phyloP scores from a whole-genome alignment of 2,888 invertebrate species.

The Coleophora deauratella region DNA sequence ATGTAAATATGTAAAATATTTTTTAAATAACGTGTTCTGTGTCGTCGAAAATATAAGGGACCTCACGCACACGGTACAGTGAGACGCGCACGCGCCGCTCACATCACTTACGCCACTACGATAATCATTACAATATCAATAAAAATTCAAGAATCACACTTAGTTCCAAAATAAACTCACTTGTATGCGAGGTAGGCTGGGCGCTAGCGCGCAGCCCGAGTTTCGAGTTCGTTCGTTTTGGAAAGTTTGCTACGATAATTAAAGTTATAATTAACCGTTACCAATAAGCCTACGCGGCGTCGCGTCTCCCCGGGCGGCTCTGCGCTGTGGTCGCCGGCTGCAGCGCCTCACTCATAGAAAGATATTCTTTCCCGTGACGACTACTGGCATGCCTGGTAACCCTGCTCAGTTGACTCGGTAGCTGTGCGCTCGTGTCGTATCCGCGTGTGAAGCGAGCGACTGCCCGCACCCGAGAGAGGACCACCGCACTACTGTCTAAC shows the following conservation, averaged over 20 bases:
- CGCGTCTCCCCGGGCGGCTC: slow-evolving; percentile 62
- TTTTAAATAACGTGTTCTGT: slow-evolving; percentile 69
- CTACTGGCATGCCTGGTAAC: neutral
- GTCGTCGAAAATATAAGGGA: slow-evolving; percentile 70
- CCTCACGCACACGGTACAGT: slow-evolving; percentile 67
- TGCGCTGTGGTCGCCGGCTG: neutral
- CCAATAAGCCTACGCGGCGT: slow-evolving; percentile 72
- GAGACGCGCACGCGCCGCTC: slow-evolving; percentile 36
- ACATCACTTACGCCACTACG: slow-evolving; percentile 72
- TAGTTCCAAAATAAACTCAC: slow-evolving; percentile 85
- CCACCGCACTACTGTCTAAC: slow-evolving; percentile 73
- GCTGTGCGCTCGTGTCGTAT: neutral
- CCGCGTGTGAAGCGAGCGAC: neutral
- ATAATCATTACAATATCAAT: slow-evolving; percentile 74
- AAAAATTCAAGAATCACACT: slow-evolving; percentile 82
- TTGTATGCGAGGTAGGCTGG: slow-evolving; percentile 82
- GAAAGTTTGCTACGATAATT: slow-evolving; percentile 75
- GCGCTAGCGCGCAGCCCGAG: slow-evolving; percentile 73
- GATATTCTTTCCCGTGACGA: neutral
- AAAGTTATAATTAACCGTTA: slow-evolving; percentile 71
- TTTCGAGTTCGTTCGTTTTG: slow-evolving; percentile 77
- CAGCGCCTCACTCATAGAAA: neutral
- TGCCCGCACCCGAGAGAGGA: slow-evolving; percentile 52
- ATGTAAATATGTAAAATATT: slow-evolving; percentile 73
- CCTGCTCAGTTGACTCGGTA: neutral